Conservation (phyloP, 2,888 invertebrate genomes). For the Melanostoma scalare region DNA sequence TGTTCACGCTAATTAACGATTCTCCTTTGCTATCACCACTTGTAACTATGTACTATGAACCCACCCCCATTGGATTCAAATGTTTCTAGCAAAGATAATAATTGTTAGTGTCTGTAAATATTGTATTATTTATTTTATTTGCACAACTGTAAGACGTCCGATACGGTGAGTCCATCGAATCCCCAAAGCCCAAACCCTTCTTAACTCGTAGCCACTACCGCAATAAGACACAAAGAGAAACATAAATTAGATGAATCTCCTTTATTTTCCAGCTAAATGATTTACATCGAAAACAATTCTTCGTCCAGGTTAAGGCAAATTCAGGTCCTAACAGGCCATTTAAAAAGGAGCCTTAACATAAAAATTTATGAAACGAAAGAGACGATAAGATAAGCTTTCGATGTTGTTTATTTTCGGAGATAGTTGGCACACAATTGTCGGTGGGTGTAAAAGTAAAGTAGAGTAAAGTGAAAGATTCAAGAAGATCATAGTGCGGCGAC, state of each 20-base stretch:
- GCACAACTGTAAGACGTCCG: conserved; percentile 14
- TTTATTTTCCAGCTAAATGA: conserved; percentile 39
- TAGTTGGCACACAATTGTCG: conserved; percentile 47
- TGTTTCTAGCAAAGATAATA: no score
- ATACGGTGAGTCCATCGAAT: neutral
- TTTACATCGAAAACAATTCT: conserved; percentile 33
- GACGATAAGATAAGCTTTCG: conserved; percentile 52
- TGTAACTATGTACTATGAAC: no score
- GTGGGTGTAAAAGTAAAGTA: neutral
- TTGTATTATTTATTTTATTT: conserved; percentile 13
- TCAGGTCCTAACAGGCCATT: neutral
- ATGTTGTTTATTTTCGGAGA: conserved; percentile 31
- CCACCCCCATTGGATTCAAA: no score
- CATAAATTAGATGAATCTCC: conserved; percentile 50
- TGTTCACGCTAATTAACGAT: no score
- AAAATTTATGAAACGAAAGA: conserved; percentile 66
- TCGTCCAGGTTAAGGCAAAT: conserved; percentile 37
- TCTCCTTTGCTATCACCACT: no score
- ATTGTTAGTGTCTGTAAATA: neutral
- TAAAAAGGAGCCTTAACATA: conserved; percentile 42
- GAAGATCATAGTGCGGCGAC: neutral
- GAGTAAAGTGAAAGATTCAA: neutral
- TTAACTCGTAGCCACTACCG: neutral
- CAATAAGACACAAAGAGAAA: neutral
- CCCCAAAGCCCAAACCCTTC: neutral